Evolutionary conservation across 2,113 vertebrate genomes (phyloP).

Genomic region (Sus scrofa): T2T-Sscrofa CM000828.6:46479001-46479500

Average conservation of each 20-base stretch:
- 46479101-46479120: slow-evolving; percentile 2
- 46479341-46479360: background rate
- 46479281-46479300: background rate
- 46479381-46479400: background rate
- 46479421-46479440: background rate
- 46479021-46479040: too few relatives aligned
- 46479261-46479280: background rate
- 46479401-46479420: background rate
- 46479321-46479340: background rate
- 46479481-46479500: background rate
- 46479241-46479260: background rate
- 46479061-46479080: background rate
- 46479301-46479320: background rate
- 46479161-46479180: background rate
- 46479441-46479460: background rate
- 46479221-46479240: slow-evolving; percentile 10
- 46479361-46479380: slow-evolving; percentile 16
- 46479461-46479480: background rate
- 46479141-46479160: background rate
- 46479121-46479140: background rate
- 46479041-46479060: background rate
- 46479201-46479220: slow-evolving; percentile 12
- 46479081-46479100: slow-evolving; percentile 39
- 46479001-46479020: too few relatives aligned
- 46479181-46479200: background rate